Base-by-base conservation (phyloP, 2,113 vertebrate genomes). In the Albula glossodonta region DNA sequence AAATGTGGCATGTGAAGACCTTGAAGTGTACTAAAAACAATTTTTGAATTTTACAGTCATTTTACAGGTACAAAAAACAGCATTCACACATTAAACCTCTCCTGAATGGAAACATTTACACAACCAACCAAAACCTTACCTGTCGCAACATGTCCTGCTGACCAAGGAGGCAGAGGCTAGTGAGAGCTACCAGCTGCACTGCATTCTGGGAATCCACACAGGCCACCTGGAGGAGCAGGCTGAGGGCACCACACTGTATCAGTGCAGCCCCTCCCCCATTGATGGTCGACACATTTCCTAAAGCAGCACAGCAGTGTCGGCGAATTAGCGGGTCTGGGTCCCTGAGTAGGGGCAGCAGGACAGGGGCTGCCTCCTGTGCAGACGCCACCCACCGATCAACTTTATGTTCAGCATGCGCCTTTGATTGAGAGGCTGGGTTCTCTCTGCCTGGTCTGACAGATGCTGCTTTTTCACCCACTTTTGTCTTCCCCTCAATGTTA, bases 261-360 rank as follows among this genome's bases (percentile, higher is more conserved):
- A 96, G 77, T 41, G 85, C 0, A 5, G 88, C 50, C 22, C 89
- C 83, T 2, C 89, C 90, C 0, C 91, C 92, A 0, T 90, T 82
- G 51, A 93, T 60, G 11, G 84, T 83, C 1, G 92, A 57, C 84
- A 94, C 87, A 88, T 94, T 94, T 63, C 90, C 93, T 80, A 96
- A 87, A 1, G 91, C 88, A 0, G 87, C 85, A 8, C 95, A 96
- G 81, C 93, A 92, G 88, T 94, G 93, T n/a, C 89, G 93, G 0
- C 95, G 95, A 13, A 92, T 94, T 49, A 92, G 88, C 57, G 90
- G 90, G 57, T 96, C 94, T 0, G 91, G 83, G 88, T 95, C 95
- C 13, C 2, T 84, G 70, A 93, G 91, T 79, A 94, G 91, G 80
- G 90, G 78, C 13, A 88, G 82, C 70, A 95, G 19, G 10, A 84